phyloP scores from a whole-genome alignment of 2,888 invertebrate species.

The Ariolimax columbianus region DNA sequence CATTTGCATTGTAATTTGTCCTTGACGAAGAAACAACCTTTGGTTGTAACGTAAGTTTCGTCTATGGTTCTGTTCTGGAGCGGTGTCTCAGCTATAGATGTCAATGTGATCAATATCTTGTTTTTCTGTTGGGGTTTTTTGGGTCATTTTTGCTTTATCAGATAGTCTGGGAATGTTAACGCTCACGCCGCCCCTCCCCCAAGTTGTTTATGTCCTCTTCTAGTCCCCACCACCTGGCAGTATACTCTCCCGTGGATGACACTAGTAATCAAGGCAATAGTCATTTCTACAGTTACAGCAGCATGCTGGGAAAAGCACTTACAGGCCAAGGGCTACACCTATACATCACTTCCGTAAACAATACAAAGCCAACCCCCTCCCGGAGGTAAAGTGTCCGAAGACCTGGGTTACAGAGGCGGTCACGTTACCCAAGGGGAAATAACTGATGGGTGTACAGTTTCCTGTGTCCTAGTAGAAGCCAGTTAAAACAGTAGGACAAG shows the following conservation, averaged over 20 bases:
- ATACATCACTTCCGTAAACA: constrained; percentile 20
- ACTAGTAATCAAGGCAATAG: background rate
- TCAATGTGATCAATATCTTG: too few species aligned
- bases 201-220: too few species aligned
- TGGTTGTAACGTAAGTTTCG: too few species aligned
- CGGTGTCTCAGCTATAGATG: too few species aligned
- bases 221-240: too few species aligned
- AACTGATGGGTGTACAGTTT: constrained; percentile 6
- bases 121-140: too few species aligned
- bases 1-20: too few species aligned
- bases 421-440: background rate
- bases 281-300: constrained; percentile 30
- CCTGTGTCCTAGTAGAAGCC: background rate
- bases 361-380: background rate
- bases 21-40: too few species aligned
- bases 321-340: background rate
- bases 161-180: too few species aligned
- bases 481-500: background rate
- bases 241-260: background rate
- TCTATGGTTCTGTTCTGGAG: too few species aligned
- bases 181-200: too few species aligned
- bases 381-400: background rate
- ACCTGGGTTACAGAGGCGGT: background rate
- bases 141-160: too few species aligned
- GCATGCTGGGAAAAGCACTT: background rate